A percentile compares a stretch with the other conserved stretches of the same genome.
Evolutionary conservation across 2,113 vertebrate species (phyloP).

Genomic region (Megaceryle maxima): DNA sequence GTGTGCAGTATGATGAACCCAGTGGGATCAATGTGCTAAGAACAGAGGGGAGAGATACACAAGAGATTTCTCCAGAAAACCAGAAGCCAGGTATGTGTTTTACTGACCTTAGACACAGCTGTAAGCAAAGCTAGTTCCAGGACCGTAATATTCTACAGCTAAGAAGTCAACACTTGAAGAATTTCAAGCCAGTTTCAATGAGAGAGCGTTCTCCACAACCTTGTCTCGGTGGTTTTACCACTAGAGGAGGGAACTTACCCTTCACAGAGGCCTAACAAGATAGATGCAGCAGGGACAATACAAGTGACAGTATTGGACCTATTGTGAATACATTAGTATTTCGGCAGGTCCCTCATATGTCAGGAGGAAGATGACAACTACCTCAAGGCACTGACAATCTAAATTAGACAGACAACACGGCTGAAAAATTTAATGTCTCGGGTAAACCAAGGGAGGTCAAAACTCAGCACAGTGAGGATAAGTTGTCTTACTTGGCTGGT

Average conservation of each 20-base stretch:
- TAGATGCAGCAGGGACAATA: neutral
- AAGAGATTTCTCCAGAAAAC: neutral
- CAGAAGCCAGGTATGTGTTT: neutral
- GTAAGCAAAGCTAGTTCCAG: neutral
- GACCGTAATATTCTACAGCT: neutral
- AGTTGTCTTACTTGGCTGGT: neutral
- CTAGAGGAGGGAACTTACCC: neutral
- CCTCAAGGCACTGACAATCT: neutral
- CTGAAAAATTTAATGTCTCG: neutral
- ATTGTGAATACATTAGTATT: neutral
- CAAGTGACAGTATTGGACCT: neutral
- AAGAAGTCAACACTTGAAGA: neutral
- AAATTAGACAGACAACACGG: conserved; percentile 17
- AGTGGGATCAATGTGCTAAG: neutral
- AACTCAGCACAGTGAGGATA: neutral
- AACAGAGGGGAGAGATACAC: neutral
- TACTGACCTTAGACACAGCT: neutral
- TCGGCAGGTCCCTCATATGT: neutral
- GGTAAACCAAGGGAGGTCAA: conserved; percentile 24
- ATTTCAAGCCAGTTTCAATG: neutral
- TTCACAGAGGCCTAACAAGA: neutral
- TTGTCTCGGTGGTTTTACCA: neutral
- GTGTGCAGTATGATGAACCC: rapidly evolving
- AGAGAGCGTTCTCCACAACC: neutral
- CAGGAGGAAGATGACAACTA: neutral